phyloP scores from a whole-genome alignment of 2,888 invertebrate genomes.

The Maniola hyperantus region DNA sequence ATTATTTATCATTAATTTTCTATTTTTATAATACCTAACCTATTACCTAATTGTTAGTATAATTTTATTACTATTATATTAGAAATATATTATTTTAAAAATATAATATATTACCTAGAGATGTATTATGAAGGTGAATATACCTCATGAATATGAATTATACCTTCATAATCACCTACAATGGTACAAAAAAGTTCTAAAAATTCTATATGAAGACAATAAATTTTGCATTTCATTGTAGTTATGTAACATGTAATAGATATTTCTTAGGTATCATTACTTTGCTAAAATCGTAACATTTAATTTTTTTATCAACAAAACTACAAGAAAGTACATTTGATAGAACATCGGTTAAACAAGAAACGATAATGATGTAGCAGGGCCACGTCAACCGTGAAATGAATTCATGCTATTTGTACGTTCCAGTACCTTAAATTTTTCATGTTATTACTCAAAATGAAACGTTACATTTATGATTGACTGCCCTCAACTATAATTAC shows the following conservation, averaged over 20 bases:
- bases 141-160: no score
- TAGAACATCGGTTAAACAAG: slow-evolving; percentile 34
- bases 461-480: slow-evolving; percentile 39
- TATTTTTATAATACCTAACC: no score
- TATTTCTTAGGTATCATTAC: not conserved
- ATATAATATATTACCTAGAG: no score
- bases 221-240: not conserved
- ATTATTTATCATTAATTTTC: no score
- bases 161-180: no score
- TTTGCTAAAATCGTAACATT: not conserved
- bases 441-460: slow-evolving; percentile 43
- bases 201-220: not conserved
- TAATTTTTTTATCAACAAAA: slow-evolving; percentile 12
- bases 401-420: slow-evolving; percentile 51
- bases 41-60: no score
- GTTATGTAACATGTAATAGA: not conserved
- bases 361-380: slow-evolving; percentile 58
- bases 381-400: slow-evolving; percentile 63
- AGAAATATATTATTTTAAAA: no score
- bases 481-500: slow-evolving; percentile 36
- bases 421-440: slow-evolving; percentile 47
- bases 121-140: no score
- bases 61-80: no score
- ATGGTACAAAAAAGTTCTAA: no score
- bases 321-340: slow-evolving; percentile 25